phyloP scores from a whole-genome alignment of 2,888 invertebrate genomes.

The Drosophila mimica region DNA sequence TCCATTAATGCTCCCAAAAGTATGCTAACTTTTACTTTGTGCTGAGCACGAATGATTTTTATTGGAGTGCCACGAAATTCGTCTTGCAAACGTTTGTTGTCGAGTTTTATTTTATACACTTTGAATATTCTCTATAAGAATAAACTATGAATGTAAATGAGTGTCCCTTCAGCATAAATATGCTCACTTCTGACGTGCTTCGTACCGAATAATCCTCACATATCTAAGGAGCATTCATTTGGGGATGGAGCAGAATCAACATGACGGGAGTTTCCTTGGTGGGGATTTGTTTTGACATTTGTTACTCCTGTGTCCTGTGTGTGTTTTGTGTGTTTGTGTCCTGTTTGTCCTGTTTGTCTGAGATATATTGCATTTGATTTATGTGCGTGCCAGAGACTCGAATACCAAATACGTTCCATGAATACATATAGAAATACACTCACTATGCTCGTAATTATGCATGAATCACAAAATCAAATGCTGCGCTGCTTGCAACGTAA shows the following conservation, averaged over 20 bases:
- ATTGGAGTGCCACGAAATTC: not conserved
- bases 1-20: not conserved
- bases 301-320: constrained; percentile 6
- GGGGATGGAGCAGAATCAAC: not conserved
- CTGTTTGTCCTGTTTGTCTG: constrained; percentile 23
- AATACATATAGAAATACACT: constrained; percentile 42
- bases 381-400: constrained; percentile 34
- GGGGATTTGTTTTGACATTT: constrained; percentile 36
- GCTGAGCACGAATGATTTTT: not conserved
- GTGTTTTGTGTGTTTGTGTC: constrained; percentile 7
- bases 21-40: not conserved
- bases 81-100: not conserved
- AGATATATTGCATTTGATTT: constrained; percentile 40
- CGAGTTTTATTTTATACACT: not conserved
- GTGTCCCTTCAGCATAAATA: not conserved
- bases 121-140: not conserved
- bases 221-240: not conserved
- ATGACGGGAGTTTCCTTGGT: constrained; percentile 29
- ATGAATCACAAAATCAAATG: constrained; percentile 71
- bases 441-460: constrained; percentile 61
- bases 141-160: constrained; percentile 5
- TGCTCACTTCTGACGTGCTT: not conserved
- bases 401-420: constrained; percentile 42
- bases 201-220: not conserved
- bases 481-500: constrained; percentile 33